Conservation (phyloP, 2,113 vertebrate species). For the Eptatretus burgeri region DNA sequence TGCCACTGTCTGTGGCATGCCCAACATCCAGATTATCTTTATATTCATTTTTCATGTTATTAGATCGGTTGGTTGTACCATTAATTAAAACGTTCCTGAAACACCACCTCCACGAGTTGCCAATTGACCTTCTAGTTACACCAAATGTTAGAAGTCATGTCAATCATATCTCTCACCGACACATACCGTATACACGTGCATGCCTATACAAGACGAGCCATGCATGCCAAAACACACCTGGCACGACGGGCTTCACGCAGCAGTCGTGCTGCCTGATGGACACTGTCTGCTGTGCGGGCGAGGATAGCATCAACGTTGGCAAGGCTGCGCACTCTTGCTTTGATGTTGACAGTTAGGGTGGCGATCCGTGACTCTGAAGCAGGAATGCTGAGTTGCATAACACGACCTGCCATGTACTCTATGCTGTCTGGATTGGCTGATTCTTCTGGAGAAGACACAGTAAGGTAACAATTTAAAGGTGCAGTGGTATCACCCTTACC, state of each 20-base stretch:
- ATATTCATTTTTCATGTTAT: too few relatives aligned
- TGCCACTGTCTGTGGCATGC: too few relatives aligned
- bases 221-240: constrained; percentile 20
- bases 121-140: too few relatives aligned
- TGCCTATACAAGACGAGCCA: too few relatives aligned
- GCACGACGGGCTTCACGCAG: constrained; percentile 46
- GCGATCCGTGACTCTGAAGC: constrained; percentile 59
- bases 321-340: constrained; percentile 48
- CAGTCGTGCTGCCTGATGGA: constrained; percentile 41
- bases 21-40: too few relatives aligned
- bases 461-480: background rate
- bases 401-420: constrained; percentile 59
- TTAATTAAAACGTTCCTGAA: too few relatives aligned
- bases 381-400: constrained; percentile 80
- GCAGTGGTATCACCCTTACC: too few relatives aligned
- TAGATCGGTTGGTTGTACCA: too few relatives aligned
- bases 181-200: too few relatives aligned
- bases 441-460: constrained; percentile 28
- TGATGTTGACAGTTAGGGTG: constrained; percentile 52
- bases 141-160: too few relatives aligned
- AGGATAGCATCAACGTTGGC: constrained; percentile 57
- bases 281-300: constrained; percentile 46
- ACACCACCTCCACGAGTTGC: too few relatives aligned
- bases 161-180: too few relatives aligned
- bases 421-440: constrained; percentile 71